Evolutionary conservation across 1,140 invertebrate species (phyloP).

Genomic region (Fopius arisanus): DNA sequence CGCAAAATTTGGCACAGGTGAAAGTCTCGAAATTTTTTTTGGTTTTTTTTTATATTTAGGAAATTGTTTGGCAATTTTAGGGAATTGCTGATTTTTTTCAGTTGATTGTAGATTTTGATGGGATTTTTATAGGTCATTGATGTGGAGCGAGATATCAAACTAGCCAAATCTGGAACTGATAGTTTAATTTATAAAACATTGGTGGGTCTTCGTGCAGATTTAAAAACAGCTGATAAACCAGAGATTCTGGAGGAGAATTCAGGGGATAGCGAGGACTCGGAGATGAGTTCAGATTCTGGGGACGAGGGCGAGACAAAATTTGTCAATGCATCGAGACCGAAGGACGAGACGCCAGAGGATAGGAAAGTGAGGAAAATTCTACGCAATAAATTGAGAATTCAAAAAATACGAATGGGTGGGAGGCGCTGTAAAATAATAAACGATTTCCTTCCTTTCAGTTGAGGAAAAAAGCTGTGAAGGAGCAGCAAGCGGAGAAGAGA

Average conservation of each 20-base stretch:
- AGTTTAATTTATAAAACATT: conserved; percentile 86
- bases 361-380: conserved; percentile 71
- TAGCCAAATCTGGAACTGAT: conserved; percentile 78
- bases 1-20: conserved; percentile 91
- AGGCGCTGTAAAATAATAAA: too few relatives aligned
- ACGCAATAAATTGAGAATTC: too few relatives aligned
- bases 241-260: conserved; percentile 53
- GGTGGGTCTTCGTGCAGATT: conserved; percentile 81
- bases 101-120: neutral
- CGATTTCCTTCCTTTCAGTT: conserved; percentile 60
- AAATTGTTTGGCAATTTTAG: too few relatives aligned
- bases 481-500: conserved; percentile 89
- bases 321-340: conserved; percentile 75
- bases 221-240: conserved; percentile 72
- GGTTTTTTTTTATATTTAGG: too few relatives aligned
- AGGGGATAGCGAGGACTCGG: conserved; percentile 57
- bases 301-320: conserved; percentile 69
- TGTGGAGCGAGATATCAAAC: conserved; percentile 86
- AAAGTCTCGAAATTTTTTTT: too few relatives aligned
- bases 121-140: conserved; percentile 76
- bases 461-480: conserved; percentile 86
- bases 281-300: conserved; percentile 54
- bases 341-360: conserved; percentile 86
- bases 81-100: neutral
- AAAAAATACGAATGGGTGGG: too few relatives aligned